Evolutionary conservation across 2,113 vertebrate genomes (phyloP).

Genomic region (Charadrius vociferus): DNA sequence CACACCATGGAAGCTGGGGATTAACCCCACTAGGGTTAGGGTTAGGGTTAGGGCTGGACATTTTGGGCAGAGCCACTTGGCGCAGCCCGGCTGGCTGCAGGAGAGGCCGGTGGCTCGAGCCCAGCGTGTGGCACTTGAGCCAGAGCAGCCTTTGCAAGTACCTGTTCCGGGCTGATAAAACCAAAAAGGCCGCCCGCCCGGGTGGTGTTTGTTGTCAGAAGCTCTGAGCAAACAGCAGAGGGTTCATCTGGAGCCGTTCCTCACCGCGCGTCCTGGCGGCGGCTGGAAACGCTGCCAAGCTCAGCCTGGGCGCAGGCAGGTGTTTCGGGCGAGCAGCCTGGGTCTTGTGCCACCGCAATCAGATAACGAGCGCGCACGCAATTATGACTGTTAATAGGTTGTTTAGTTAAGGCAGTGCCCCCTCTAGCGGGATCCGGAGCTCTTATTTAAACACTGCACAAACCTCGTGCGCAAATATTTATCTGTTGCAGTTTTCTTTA

Average conservation of each 20-base stretch:
- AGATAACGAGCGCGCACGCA: accelerated
- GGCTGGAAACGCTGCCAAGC: not conserved
- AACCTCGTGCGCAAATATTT: not conserved
- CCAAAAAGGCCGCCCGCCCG: accelerated
- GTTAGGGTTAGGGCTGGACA: no score
- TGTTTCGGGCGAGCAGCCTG: not conserved
- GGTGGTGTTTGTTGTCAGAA: not conserved
- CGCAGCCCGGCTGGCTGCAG: accelerated
- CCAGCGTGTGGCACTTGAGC: not conserved
- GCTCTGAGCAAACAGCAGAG: not conserved
- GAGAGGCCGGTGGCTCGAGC: not conserved
- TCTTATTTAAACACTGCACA: not conserved
- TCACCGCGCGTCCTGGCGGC: accelerated
- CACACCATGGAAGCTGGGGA: accelerated
- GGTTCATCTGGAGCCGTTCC: not conserved
- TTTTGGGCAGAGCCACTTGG: not conserved
- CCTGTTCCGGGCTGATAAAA: accelerated
- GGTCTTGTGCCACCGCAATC: accelerated
- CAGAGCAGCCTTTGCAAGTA: accelerated
- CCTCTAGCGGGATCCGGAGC: not conserved
- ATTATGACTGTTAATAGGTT: not conserved
- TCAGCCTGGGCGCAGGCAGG: not conserved
- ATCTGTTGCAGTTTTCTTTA: not conserved
- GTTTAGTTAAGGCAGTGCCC: not conserved
- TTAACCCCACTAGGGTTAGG: no score